These are phyloP conservation scores for Octomys mimax DNA, from an alignment of 2,797 vertebrate genomes.

Conservation along the genomic window DNA sequence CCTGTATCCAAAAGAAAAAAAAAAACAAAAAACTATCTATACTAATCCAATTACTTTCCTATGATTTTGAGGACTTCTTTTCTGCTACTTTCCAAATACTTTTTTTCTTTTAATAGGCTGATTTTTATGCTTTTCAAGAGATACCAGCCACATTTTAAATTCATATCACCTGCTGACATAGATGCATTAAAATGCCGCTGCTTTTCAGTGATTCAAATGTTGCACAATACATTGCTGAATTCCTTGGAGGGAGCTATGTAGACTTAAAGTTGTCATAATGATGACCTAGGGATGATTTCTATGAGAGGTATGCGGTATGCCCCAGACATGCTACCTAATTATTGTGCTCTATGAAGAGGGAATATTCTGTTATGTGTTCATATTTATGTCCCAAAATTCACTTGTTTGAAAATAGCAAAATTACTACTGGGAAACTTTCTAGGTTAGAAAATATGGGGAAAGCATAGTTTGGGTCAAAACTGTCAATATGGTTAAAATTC, in stretches of 20 bases:
- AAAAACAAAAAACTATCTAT: not conserved
- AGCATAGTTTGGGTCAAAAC: conserved; percentile 8
- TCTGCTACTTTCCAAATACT: not conserved
- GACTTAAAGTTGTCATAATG: not conserved
- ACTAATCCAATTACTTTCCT: not conserved
- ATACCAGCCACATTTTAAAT: not conserved
- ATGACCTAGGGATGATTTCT: not conserved
- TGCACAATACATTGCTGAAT: not conserved
- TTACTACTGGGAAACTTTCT: not conserved
- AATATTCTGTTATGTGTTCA: not conserved
- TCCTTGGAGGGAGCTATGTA: not conserved
- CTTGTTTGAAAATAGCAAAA: conserved; percentile 24
- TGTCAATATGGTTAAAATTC: not conserved
- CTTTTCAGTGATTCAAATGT: not conserved
- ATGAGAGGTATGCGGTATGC: not conserved
- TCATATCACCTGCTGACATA: not conserved
- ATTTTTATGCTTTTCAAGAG: not conserved
- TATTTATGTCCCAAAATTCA: not conserved
- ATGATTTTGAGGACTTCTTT: not conserved
- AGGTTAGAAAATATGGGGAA: not conserved
- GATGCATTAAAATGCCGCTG: not conserved
- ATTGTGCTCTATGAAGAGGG: not conserved
- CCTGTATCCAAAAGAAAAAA: no score
- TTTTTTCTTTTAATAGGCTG: not conserved
- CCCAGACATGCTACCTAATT: not conserved